Percentiles rank a stretch among this genome's conserved stretches.
Conservation (phyloP, 64 coral and sea anemone genomes). For the Hydrozoanthus tunicans region DNA sequence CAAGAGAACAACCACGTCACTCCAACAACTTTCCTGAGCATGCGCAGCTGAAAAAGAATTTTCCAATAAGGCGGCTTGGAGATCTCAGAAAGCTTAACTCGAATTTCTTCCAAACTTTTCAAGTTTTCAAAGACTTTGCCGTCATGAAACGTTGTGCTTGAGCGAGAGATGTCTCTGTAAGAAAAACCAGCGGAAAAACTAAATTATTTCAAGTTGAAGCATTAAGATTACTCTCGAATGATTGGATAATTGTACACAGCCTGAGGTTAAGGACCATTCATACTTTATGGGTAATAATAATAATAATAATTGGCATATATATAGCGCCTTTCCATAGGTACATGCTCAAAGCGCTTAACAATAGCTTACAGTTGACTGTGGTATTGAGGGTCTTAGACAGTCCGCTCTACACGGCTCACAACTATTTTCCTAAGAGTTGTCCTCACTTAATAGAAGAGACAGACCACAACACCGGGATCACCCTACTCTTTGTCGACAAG, state of each 20-base stretch:
- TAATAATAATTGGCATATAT: no score
- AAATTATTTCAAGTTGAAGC: not conserved
- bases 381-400: no score
- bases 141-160: not conserved
- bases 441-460: no score
- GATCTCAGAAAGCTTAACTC: not conserved
- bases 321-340: no score
- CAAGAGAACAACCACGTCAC: not conserved
- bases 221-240: not conserved
- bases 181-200: not conserved
- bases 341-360: no score
- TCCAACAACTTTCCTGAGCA: not conserved
- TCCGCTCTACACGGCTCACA: no score
- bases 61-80: not conserved
- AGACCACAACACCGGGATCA: no score
- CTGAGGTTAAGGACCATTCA: no score
- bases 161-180: conserved; percentile 2
- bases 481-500: no score
- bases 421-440: no score
- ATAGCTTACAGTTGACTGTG: no score
- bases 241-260: not conserved
- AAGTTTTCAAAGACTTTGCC: not conserved
- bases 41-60: not conserved
- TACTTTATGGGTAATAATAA: no score
- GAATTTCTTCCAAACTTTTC: not conserved